A percentile compares a stretch with the other conserved stretches of the same genome.
These are phyloP conservation scores for Acanthopagrus latus DNA, from an alignment of 2,797 vertebrate species.

Conservation along the genomic window DNA sequence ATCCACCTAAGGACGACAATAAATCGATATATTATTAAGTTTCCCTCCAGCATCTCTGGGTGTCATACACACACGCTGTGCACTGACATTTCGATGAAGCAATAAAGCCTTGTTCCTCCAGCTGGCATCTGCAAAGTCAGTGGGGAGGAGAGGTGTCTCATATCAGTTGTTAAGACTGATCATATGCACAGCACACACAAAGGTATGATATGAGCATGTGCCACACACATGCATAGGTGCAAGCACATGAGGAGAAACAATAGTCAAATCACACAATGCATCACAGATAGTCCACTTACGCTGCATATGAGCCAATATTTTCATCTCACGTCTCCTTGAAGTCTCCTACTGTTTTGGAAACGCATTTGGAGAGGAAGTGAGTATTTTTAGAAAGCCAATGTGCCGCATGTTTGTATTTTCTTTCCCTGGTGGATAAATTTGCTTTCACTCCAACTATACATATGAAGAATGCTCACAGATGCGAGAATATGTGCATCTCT, in stretches of 20 bases:
- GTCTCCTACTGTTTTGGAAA: slow-evolving; percentile 59
- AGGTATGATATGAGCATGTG: slow-evolving; percentile 13
- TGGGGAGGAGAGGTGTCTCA: slow-evolving; percentile 71
- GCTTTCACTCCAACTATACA: slow-evolving; percentile 61
- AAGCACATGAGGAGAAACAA: background rate
- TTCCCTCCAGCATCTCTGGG: slow-evolving; percentile 47
- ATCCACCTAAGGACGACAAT: slow-evolving; percentile 43
- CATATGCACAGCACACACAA: slow-evolving; percentile 27
- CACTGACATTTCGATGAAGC: slow-evolving; percentile 78
- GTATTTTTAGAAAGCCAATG: slow-evolving; percentile 74
- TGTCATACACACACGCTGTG: slow-evolving; percentile 51
- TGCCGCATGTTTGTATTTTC: slow-evolving; percentile 62
- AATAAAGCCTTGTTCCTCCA: slow-evolving; percentile 77
- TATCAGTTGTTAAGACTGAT: slow-evolving; percentile 65
- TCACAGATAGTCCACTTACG: slow-evolving; percentile 45
- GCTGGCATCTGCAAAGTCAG: slow-evolving; percentile 79
- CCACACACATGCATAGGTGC: slow-evolving; percentile 19
- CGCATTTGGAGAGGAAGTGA: slow-evolving; percentile 58
- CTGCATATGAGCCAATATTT: slow-evolving; percentile 69
- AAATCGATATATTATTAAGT: slow-evolving; percentile 69
- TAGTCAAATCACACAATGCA: slow-evolving; percentile 39
- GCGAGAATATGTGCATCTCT: slow-evolving; percentile 48
- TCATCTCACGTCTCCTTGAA: slow-evolving; percentile 66
- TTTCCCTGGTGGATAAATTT: slow-evolving; percentile 65
- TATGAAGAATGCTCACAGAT: slow-evolving; percentile 60